phyloP scores from a whole-genome alignment of 1,140 invertebrate genomes.

The Magallana gigas region DNA sequence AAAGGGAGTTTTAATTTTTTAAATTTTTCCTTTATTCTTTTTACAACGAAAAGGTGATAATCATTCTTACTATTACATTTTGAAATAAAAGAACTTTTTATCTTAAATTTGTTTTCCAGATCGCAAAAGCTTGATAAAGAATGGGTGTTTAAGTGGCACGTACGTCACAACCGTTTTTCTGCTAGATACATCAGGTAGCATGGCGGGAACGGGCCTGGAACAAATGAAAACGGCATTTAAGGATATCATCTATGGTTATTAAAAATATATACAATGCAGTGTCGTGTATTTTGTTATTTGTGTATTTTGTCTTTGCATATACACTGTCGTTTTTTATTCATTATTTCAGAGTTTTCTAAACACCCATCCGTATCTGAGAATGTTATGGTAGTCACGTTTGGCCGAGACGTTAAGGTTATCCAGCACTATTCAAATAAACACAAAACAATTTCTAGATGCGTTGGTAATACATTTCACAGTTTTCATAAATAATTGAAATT shows the following conservation, averaged over 20 bases:
- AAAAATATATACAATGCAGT: too few species aligned
- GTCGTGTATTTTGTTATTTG: too few species aligned
- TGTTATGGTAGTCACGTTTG: background rate
- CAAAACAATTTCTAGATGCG: background rate
- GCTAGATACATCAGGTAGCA: slow-evolving; percentile 48
- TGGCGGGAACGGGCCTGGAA: slow-evolving; percentile 39
- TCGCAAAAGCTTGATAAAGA: background rate
- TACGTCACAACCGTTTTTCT: slow-evolving; percentile 42
- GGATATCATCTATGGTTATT: background rate
- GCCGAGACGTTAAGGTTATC: background rate
- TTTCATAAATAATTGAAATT: background rate
- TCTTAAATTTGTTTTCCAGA: background rate
- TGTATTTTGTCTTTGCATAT: too few species aligned
- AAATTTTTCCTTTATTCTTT: too few species aligned
- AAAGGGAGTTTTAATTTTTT: too few species aligned
- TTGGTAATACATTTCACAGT: background rate
- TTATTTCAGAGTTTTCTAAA: slow-evolving; percentile 9
- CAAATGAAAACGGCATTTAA: slow-evolving; percentile 29
- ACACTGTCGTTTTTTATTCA: too few species aligned
- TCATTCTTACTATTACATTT: too few species aligned
- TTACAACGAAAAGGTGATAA: too few species aligned
- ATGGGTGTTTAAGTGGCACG: background rate
- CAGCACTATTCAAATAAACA: background rate
- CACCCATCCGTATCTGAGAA: background rate
- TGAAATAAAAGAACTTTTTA: too few species aligned